These are phyloP conservation scores for Pseudolaguvia tuberculata DNA, from an alignment of 2,113 vertebrate species.

Conservation along the genomic window DNA sequence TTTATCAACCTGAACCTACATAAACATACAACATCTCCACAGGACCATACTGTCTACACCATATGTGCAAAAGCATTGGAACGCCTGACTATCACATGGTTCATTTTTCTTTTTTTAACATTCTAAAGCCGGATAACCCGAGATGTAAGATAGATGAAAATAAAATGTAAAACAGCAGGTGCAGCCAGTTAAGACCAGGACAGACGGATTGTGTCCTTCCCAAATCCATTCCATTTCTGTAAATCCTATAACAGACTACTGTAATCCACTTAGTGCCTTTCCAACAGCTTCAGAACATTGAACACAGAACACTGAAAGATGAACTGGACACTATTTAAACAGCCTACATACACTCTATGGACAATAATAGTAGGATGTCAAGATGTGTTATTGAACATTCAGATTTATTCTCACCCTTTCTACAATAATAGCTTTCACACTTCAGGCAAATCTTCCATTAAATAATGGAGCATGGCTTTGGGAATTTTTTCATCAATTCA, in stretches of 20 bases:
- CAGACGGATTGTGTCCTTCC: constrained; percentile 33
- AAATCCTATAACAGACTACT: constrained; percentile 49
- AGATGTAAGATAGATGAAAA: neutral
- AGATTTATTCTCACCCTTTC: too few species aligned
- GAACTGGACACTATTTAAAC: constrained; percentile 19
- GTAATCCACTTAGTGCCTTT: constrained; percentile 54
- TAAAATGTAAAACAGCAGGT: neutral
- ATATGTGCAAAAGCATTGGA: too few species aligned
- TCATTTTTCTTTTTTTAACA: too few species aligned
- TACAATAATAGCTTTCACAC: too few species aligned
- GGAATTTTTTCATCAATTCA: too few species aligned
- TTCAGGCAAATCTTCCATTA: too few species aligned
- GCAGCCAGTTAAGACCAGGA: constrained; percentile 4
- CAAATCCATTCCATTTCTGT: constrained; percentile 51
- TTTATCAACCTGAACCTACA: neutral
- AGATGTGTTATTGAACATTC: too few species aligned
- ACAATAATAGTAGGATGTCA: too few species aligned
- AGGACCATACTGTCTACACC: neutral
- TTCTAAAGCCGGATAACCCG: neutral
- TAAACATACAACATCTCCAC: neutral
- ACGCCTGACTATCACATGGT: too few species aligned
- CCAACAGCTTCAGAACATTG: constrained; percentile 23
- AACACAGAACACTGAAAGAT: constrained; percentile 38
- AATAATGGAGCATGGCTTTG: too few species aligned
- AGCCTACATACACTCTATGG: too few species aligned